Evolutionary conservation across 2,797 vertebrate species (phyloP).

Genomic region (Pagetopsis macropterus): DNA sequence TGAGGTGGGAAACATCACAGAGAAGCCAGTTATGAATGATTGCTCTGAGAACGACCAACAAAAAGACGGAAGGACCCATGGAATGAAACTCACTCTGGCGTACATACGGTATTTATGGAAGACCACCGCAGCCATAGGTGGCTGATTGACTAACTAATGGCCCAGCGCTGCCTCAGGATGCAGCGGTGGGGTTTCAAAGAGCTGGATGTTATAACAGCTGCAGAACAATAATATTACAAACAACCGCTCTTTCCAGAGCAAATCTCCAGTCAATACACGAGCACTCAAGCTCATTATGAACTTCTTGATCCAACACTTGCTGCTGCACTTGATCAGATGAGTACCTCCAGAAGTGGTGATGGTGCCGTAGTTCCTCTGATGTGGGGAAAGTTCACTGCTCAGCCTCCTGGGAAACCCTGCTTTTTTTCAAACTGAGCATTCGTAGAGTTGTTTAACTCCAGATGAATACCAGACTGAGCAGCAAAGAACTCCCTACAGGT

Average conservation of each 20-base stretch:
- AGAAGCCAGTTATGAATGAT: slow-evolving; percentile 47
- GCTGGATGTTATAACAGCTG: slow-evolving; percentile 13
- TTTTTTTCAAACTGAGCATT: slow-evolving; percentile 15
- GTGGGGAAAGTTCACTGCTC: slow-evolving; percentile 14
- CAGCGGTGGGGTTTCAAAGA: slow-evolving; percentile 35
- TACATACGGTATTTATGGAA: slow-evolving; percentile 30
- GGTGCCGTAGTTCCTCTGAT: slow-evolving; percentile 16
- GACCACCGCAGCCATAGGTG: slow-evolving; percentile 32
- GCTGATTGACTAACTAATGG: slow-evolving; percentile 53
- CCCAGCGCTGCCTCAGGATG: slow-evolving; percentile 11
- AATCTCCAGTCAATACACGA: background rate
- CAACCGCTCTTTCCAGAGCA: slow-evolving; percentile 11
- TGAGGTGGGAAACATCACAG: slow-evolving; percentile 50
- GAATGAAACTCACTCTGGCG: slow-evolving; percentile 4
- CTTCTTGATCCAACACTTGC: slow-evolving; percentile 24
- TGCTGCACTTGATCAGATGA: slow-evolving; percentile 9
- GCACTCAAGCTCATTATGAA: slow-evolving; percentile 25
- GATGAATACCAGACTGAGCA: slow-evolving; percentile 12
- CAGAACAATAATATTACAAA: slow-evolving; percentile 27
- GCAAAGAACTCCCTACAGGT: slow-evolving; percentile 4
- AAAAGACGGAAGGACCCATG: slow-evolving; percentile 15
- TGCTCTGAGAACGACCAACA: slow-evolving; percentile 34
- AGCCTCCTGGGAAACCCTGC: slow-evolving; percentile 5
- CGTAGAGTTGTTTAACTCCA: slow-evolving; percentile 19
- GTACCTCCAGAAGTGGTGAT: slow-evolving; percentile 25